Evolutionary conservation across 2,888 invertebrate genomes (phyloP).

Genomic region (Trachelus tabidus): DNA sequence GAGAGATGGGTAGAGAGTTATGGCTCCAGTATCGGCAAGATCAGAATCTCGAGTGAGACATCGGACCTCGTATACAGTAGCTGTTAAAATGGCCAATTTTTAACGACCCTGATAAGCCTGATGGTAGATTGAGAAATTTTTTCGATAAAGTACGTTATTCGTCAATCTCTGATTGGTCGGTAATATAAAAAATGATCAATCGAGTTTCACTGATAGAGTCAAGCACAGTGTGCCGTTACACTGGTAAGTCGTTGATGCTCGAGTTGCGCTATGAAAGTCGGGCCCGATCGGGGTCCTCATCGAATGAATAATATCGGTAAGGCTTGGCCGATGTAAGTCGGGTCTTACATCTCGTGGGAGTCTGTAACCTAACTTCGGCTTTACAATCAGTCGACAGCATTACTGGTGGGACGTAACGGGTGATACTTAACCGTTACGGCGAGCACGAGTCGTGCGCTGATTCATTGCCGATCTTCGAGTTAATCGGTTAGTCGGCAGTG

Average conservation of each 20-base stretch:
- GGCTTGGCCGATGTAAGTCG: background rate
- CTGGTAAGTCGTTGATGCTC: background rate
- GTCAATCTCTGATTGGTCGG: background rate
- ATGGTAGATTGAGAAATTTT: background rate
- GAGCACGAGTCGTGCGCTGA: background rate
- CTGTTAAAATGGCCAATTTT: background rate
- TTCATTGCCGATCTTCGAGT: background rate
- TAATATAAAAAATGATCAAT: background rate
- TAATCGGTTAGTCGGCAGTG: background rate
- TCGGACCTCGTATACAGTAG: background rate
- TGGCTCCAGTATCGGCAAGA: background rate
- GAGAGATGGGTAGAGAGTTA: background rate
- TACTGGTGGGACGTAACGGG: constrained; percentile 45
- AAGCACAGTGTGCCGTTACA: background rate
- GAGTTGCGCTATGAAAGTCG: background rate
- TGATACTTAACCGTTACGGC: constrained; percentile 53
- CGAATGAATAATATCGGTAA: background rate
- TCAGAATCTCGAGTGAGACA: background rate
- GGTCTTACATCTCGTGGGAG: background rate
- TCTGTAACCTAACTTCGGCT: background rate
- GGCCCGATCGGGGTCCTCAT: background rate
- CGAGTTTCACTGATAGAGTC: background rate
- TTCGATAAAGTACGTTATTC: background rate
- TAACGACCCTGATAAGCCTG: background rate
- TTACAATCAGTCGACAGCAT: background rate